Evolutionary conservation across 2,113 vertebrate genomes (phyloP).

Genomic region (Ceratotherium simum): DNA sequence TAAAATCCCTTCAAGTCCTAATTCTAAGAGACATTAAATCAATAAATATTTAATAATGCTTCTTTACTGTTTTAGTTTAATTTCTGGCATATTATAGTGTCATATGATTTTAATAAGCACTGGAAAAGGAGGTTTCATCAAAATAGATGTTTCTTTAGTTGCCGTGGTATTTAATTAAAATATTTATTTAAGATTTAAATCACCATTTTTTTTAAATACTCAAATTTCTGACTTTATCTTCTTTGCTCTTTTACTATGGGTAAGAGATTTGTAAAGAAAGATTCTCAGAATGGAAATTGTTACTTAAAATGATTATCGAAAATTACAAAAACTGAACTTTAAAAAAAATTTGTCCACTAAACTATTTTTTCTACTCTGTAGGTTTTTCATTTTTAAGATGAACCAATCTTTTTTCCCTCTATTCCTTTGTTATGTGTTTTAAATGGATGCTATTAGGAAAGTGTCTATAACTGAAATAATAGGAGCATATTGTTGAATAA

Average conservation of each 20-base stretch:
- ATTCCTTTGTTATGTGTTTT: constrained; percentile 30
- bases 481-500: constrained; percentile 26
- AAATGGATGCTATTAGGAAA: not conserved
- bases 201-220: not conserved
- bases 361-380: not conserved
- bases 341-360: not conserved
- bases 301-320: not conserved
- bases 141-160: constrained; percentile 23
- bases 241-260: constrained; percentile 10
- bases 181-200: constrained; percentile 35
- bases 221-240: not conserved
- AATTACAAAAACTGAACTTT: not conserved
- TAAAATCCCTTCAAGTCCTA: not conserved
- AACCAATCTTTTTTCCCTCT: not conserved
- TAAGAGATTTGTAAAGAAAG: not conserved
- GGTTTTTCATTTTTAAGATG: not conserved
- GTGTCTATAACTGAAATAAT: constrained; percentile 23
- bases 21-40: constrained; percentile 19
- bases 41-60: not conserved
- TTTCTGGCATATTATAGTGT: not conserved
- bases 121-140: not conserved
- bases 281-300: not conserved
- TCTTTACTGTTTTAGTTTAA: not conserved
- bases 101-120: not conserved
- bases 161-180: not conserved